A percentile compares a stretch with the other conserved stretches of the same genome.
These are phyloP conservation scores for Chorisops tibialis DNA, from an alignment of 2,888 invertebrate genomes.

Conservation along the genomic window DNA sequence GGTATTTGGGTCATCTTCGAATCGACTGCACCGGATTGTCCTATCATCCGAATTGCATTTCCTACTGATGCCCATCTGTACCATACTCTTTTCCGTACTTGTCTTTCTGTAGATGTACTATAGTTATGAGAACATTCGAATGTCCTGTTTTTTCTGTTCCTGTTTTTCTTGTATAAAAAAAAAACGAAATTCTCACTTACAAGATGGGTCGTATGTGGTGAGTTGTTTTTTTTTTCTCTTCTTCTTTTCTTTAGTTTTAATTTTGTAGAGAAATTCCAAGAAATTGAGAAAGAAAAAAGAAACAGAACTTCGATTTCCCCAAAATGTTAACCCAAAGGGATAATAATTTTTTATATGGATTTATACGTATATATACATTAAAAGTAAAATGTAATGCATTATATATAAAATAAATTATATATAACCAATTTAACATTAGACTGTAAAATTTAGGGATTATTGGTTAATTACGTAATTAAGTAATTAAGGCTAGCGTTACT, in stretches of 20 bases:
- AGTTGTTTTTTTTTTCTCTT: too few relatives aligned
- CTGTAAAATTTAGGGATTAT: constrained; percentile 12
- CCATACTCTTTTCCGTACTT: constrained; percentile 25
- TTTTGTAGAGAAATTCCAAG: too few relatives aligned
- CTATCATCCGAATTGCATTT: background rate
- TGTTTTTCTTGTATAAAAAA: background rate
- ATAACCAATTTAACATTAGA: constrained; percentile 13
- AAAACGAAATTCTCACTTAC: too few relatives aligned
- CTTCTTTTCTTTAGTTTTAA: too few relatives aligned
- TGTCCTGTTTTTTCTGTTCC: background rate
- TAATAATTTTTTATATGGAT: constrained; percentile 36
- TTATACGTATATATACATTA: constrained; percentile 30
- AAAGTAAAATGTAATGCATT: background rate
- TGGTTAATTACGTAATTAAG: constrained; percentile 9
- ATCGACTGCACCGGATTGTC: background rate
- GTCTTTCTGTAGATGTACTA: constrained; percentile 26
- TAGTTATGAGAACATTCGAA: background rate
- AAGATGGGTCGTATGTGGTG: too few relatives aligned
- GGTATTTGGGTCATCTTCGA: constrained; percentile 43
- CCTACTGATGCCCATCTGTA: constrained; percentile 12
- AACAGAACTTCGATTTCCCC: too few relatives aligned
- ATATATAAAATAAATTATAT: background rate
- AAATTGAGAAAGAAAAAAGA: too few relatives aligned
- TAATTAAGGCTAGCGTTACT: background rate
- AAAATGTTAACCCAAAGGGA: constrained; percentile 34